Conservation (phyloP, 2,888 invertebrate species). For the Lamproptera curius region DNA sequence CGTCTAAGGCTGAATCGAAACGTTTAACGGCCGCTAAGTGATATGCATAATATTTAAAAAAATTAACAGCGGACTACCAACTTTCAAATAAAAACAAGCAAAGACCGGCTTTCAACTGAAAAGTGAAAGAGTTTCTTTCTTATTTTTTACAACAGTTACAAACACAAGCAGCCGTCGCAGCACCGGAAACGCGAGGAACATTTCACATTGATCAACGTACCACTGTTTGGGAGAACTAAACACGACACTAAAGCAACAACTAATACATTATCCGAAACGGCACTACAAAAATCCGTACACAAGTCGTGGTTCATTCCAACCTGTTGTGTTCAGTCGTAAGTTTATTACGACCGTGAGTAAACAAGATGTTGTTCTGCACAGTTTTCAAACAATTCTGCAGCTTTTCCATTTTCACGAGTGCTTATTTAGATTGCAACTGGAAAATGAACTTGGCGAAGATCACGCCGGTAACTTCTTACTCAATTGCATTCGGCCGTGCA, state of each 20-base stretch:
- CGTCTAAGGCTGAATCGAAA: too few relatives aligned
- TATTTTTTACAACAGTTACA: too few relatives aligned
- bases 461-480: slow-evolving; percentile 5
- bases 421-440: slow-evolving; percentile 9
- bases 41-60: too few relatives aligned
- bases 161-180: too few relatives aligned
- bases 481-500: background rate
- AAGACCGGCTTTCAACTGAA: too few relatives aligned
- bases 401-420: slow-evolving; percentile 5
- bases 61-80: too few relatives aligned
- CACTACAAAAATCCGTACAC: background rate
- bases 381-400: slow-evolving; percentile 11
- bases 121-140: too few relatives aligned
- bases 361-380: slow-evolving; percentile 3
- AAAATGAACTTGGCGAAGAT: slow-evolving; percentile 5
- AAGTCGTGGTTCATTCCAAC: background rate
- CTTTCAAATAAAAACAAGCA: too few relatives aligned
- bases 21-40: too few relatives aligned
- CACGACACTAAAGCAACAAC: background rate
- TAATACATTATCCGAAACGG: background rate
- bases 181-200: too few relatives aligned
- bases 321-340: slow-evolving; percentile 4
- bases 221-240: too few relatives aligned
- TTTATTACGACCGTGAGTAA: slow-evolving; percentile 9
- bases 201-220: too few relatives aligned